phyloP scores from a whole-genome alignment of 2,113 vertebrate species.

The Salvelinus alpinus region DNA sequence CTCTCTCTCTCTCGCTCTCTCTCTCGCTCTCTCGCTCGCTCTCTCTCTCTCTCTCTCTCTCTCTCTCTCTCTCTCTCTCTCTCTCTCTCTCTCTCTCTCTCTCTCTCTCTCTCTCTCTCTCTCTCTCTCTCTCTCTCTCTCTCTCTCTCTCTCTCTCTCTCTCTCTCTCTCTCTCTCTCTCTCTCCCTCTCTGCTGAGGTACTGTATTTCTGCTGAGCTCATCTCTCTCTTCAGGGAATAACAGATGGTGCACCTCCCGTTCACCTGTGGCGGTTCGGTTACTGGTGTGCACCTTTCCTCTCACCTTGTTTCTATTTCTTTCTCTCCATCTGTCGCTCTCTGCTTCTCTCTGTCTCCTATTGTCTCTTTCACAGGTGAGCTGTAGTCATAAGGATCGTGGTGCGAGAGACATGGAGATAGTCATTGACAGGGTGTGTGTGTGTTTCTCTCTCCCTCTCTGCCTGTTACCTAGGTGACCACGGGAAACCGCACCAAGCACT shows the following conservation, averaged over 20 bases:
- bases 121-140: no score
- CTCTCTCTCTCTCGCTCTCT: no score
- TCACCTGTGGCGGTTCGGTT: not conserved
- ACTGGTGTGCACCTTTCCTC: not conserved
- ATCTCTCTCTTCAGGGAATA: not conserved
- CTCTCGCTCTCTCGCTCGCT: no score
- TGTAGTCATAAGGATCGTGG: no score
- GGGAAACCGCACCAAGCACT: conserved; percentile 87
- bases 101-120: no score
- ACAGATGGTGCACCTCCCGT: conserved; percentile 23
- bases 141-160: no score
- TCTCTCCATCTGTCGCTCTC: not conserved
- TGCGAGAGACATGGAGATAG: no score
- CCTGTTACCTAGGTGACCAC: conserved; percentile 79
- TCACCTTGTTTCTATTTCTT: not conserved
- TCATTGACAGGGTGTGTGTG: no score
- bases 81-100: no score
- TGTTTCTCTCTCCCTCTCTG: not conserved
- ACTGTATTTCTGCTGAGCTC: not conserved
- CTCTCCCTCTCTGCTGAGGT: not conserved
- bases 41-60: no score
- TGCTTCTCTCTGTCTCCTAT: not conserved
- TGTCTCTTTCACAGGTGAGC: not conserved
- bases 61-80: no score
- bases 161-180: no score